Evolutionary conservation across 1,140 invertebrate species (phyloP).

Genomic region (Steinernema feltiae): DNA sequence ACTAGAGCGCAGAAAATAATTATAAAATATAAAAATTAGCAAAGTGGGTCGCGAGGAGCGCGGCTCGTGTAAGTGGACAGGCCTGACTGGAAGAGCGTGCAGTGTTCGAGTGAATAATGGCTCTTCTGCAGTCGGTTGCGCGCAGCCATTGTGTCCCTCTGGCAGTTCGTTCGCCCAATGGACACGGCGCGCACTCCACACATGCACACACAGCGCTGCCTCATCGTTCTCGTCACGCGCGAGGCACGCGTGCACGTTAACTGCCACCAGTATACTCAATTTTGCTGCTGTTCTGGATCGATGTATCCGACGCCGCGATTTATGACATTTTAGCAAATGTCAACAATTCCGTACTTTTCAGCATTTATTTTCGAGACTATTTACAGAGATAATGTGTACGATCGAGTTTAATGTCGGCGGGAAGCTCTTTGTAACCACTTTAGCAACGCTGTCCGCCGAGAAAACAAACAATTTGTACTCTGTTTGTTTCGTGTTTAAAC

Average conservation of each 20-base stretch:
- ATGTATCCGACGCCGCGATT: too few relatives aligned
- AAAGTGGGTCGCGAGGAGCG: neutral
- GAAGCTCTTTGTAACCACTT: neutral
- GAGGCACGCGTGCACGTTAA: neutral
- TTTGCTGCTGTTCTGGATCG: too few relatives aligned
- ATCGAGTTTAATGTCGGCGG: slow-evolving; percentile 3
- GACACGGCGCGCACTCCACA: neutral
- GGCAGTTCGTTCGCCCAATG: neutral
- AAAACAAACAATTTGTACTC: neutral
- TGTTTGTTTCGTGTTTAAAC: neutral
- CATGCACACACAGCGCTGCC: neutral
- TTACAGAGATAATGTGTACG: too few relatives aligned
- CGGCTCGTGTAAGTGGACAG: neutral
- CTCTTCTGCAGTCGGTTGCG: neutral
- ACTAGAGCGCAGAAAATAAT: too few relatives aligned
- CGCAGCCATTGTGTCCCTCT: neutral
- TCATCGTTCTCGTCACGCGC: neutral
- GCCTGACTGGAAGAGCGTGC: neutral
- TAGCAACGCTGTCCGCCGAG: neutral
- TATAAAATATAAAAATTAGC: neutral
- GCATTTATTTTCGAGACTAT: too few relatives aligned
- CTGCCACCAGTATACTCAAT: too few relatives aligned
- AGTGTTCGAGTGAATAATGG: slow-evolving; percentile 1
- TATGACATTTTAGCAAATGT: neutral
- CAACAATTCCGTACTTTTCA: neutral